Evolutionary conservation across 2,888 invertebrate genomes (phyloP).

Genomic region (Monochamus alternatus): DNA sequence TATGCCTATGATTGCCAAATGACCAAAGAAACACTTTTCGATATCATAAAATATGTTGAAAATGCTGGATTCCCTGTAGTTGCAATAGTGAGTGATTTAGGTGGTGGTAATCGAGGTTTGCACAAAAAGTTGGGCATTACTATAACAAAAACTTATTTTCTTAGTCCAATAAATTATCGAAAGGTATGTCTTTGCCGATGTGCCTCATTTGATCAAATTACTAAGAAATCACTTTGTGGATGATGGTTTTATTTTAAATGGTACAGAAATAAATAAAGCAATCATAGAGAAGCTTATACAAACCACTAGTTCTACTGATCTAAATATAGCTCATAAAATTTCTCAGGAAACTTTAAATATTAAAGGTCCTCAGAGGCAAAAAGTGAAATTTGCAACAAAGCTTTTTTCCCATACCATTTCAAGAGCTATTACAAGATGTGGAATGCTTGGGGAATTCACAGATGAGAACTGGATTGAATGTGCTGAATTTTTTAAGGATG

Average conservation of each 20-base stretch:
- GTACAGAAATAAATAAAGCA: conserved; percentile 17
- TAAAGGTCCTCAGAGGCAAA: conserved; percentile 20
- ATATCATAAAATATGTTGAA: conserved; percentile 47
- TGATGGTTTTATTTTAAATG: conserved; percentile 47
- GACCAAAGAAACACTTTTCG: conserved; percentile 45
- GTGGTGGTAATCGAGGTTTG: conserved; percentile 46
- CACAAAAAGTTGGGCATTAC: conserved; percentile 45
- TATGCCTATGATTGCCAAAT: conserved; percentile 55
- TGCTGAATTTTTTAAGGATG: conserved; percentile 28
- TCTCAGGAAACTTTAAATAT: conserved; percentile 19
- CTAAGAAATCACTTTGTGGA: conserved; percentile 49
- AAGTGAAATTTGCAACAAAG: conserved; percentile 40
- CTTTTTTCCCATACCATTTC: conserved; percentile 41
- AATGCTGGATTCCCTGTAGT: conserved; percentile 53
- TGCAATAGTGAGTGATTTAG: conserved; percentile 55
- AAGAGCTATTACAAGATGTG: conserved; percentile 21
- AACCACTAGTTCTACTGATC: conserved; percentile 22
- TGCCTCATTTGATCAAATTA: conserved; percentile 51
- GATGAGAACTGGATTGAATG: conserved; percentile 33
- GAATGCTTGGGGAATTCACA: not conserved
- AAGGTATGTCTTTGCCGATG: conserved; percentile 49
- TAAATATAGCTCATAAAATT: conserved; percentile 39
- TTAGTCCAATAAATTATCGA: conserved; percentile 44
- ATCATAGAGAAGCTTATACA: conserved; percentile 15
- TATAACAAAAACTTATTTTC: conserved; percentile 40